Percentiles rank a stretch among this genome's conserved stretches.
Evolutionary conservation across 2,113 vertebrate species (phyloP).

Genomic region (human (Homo sapiens)): DNA sequence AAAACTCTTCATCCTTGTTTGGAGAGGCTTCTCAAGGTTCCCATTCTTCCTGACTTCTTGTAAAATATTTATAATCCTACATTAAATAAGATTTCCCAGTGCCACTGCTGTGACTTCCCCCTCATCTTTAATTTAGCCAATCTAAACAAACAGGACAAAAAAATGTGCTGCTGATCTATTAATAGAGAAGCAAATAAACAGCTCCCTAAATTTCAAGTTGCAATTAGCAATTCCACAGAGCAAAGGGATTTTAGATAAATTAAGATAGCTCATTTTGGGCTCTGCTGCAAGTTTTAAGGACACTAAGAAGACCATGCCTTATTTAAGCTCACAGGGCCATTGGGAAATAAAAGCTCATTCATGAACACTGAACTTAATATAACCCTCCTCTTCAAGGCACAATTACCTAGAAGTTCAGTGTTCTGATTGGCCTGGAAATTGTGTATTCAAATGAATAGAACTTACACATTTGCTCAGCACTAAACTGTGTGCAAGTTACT

Average conservation of each 20-base stretch:
- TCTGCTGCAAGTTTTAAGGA: background rate
- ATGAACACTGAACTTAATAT: background rate
- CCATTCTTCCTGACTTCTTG: background rate
- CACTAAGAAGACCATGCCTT: background rate
- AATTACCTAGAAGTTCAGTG: background rate
- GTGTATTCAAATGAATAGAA: background rate
- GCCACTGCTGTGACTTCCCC: background rate
- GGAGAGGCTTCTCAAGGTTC: background rate
- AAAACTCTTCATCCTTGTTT: background rate
- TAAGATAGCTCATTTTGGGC: background rate
- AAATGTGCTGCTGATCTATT: background rate
- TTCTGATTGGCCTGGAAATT: background rate
- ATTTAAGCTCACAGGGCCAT: background rate
- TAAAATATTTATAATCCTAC: constrained; percentile 20
- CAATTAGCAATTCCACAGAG: constrained; percentile 39
- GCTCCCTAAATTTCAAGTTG: background rate
- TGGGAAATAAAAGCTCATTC: constrained; percentile 36
- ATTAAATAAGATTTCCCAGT: background rate
- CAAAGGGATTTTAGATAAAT: background rate
- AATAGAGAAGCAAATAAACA: background rate
- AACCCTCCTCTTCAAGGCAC: background rate
- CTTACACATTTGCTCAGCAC: background rate
- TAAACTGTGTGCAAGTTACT: background rate
- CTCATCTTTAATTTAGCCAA: background rate
- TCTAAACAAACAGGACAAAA: constrained; percentile 16